phyloP scores from a whole-genome alignment of 2,797 vertebrate genomes.

The Anniella stebbinsi region DNA sequence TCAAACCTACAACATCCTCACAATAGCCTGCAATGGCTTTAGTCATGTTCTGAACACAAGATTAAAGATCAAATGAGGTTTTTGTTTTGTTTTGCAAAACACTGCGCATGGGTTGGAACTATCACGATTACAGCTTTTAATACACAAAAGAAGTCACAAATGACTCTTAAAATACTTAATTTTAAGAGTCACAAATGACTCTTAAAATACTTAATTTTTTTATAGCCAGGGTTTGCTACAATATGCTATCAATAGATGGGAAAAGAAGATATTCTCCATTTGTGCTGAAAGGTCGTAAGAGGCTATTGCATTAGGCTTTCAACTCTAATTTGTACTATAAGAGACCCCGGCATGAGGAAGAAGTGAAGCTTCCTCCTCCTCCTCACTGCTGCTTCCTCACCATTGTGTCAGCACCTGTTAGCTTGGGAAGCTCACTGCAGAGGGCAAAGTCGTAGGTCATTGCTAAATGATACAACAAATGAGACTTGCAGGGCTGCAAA shows the following conservation, averaged over 20 bases:
- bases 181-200: neutral
- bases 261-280: neutral
- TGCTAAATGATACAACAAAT: slow-evolving; percentile 4
- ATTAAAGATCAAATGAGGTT: neutral
- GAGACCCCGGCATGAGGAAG: rapidly evolving
- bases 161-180: too few relatives aligned
- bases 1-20: neutral
- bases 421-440: neutral
- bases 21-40: neutral
- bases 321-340: neutral
- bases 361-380: neutral
- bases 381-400: rapidly evolving
- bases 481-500: neutral
- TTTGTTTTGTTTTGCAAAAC: neutral
- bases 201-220: neutral
- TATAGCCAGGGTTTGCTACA: neutral
- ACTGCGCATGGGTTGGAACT: rapidly evolving
- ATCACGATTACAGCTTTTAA: neutral
- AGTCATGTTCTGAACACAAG: neutral
- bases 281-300: slow-evolving; percentile 1
- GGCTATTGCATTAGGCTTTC: slow-evolving; percentile 10
- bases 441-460: neutral
- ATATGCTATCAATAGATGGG: neutral
- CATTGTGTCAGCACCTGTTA: rapidly evolving
- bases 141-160: neutral